phyloP scores from a whole-genome alignment of 2,113 vertebrate genomes.

The Ailurus styani region DNA sequence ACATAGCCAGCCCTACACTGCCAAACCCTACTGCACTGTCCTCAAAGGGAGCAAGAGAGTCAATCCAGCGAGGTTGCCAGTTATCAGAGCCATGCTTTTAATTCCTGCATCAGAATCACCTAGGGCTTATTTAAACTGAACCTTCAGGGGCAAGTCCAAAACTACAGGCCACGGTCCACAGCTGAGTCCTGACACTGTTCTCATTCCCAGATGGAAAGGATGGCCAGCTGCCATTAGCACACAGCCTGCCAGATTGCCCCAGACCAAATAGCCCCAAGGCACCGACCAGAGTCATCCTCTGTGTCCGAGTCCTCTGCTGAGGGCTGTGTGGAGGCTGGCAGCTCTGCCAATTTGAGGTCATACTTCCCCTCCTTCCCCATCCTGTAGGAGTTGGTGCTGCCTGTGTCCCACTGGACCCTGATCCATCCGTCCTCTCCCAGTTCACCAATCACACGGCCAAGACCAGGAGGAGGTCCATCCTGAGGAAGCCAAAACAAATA shows the following conservation, averaged over 20 bases:
- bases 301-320: slow-evolving; percentile 94
- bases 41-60: background rate
- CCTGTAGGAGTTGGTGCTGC: slow-evolving; percentile 98
- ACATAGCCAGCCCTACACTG: background rate
- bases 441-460: slow-evolving; percentile 98
- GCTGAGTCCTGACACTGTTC: background rate
- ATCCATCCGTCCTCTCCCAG: slow-evolving; percentile 98
- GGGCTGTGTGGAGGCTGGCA: slow-evolving; percentile 87
- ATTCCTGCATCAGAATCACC: background rate
- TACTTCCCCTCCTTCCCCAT: slow-evolving; percentile 99
- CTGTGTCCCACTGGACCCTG: slow-evolving; percentile 97
- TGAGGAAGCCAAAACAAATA: slow-evolving; percentile 64
- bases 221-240: too few species aligned
- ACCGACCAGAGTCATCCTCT: slow-evolving; percentile 94
- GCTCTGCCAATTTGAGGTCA: slow-evolving; percentile 94
- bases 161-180: background rate
- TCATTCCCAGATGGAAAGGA: background rate
- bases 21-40: background rate
- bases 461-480: slow-evolving; percentile 97
- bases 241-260: background rate
- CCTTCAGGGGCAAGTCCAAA: background rate
- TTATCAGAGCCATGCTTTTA: background rate
- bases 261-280: background rate
- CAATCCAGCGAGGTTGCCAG: background rate
- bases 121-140: background rate